Evolutionary conservation across 2,797 vertebrate genomes (phyloP).

Genomic region (Fundulus diaphanus): DNA sequence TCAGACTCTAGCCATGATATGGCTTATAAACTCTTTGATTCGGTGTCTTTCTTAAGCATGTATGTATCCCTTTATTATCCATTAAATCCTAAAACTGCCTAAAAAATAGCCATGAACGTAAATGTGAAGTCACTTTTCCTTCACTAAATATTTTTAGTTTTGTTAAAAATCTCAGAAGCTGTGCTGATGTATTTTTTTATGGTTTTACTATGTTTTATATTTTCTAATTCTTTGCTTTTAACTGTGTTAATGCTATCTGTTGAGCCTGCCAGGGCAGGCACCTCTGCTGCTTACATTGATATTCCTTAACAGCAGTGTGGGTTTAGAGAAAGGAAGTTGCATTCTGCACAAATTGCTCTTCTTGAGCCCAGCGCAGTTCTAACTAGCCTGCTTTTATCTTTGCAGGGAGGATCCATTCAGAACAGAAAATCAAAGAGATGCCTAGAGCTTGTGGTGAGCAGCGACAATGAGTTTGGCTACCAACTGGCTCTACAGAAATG

Average conservation of each 20-base stretch:
- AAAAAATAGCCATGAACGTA: not conserved
- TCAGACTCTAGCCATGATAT: not conserved
- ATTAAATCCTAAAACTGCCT: not conserved
- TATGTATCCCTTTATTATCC: not conserved
- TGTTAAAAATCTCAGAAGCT: not conserved
- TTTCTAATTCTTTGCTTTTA: slow-evolving; percentile 22
- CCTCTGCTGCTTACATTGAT: slow-evolving; percentile 37
- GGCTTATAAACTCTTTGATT: not conserved
- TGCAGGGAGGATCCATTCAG: slow-evolving; percentile 95
- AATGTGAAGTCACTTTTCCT: not conserved
- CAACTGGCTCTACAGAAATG: slow-evolving; percentile 95
- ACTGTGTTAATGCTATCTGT: slow-evolving; percentile 49
- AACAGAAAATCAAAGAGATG: slow-evolving; percentile 98
- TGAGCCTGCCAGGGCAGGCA: slow-evolving; percentile 24
- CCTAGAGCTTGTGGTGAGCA: slow-evolving; percentile 92
- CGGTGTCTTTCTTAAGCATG: not conserved
- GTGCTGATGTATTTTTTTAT: slow-evolving; percentile 8
- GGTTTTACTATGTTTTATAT: slow-evolving; percentile 2
- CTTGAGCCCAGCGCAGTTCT: slow-evolving; percentile 39
- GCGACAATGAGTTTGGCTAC: slow-evolving; percentile 92
- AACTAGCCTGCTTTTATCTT: slow-evolving; percentile 62
- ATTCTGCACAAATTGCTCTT: slow-evolving; percentile 48
- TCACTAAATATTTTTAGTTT: slow-evolving; percentile 3
- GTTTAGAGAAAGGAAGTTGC: slow-evolving; percentile 42
- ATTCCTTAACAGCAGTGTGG: slow-evolving; percentile 44